Percentiles rank a stretch among this genome's conserved stretches.
Conservation (phyloP, 2,888 invertebrate genomes). For the Cerastoderma edule region DNA sequence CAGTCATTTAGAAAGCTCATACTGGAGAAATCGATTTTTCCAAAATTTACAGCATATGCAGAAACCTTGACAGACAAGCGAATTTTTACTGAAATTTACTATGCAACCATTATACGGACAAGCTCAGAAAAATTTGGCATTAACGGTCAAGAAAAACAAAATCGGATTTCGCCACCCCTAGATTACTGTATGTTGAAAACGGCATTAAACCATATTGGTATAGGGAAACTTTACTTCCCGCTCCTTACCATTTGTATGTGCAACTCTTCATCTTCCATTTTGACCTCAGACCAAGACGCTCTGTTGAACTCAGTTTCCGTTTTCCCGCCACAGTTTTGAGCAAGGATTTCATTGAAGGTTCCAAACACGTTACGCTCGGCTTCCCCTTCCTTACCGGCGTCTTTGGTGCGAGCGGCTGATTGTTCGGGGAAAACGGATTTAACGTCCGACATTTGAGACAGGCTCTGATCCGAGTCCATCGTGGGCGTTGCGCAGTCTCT, state of each 20-base stretch:
- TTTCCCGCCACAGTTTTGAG: constrained; percentile 23
- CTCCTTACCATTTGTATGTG: constrained; percentile 40
- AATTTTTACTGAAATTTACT: too few species aligned
- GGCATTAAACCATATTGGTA: too few species aligned
- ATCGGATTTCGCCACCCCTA: too few species aligned
- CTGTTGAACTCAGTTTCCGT: constrained; percentile 1
- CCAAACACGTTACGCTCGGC: constrained; percentile 54
- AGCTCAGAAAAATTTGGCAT: too few species aligned
- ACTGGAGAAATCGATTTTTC: too few species aligned
- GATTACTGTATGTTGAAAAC: too few species aligned
- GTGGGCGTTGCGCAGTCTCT: constrained; percentile 8
- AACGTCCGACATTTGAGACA: constrained; percentile 9
- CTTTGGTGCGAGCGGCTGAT: constrained; percentile 9
- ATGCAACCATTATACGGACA: too few species aligned
- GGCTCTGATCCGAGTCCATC: constrained; percentile 8
- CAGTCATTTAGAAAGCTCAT: too few species aligned
- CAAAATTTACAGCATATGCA: too few species aligned
- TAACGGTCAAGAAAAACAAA: too few species aligned
- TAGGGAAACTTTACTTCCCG: too few species aligned
- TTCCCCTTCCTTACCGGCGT: constrained; percentile 6
- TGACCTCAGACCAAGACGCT: constrained; percentile 22
- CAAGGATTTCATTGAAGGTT: constrained; percentile 56
- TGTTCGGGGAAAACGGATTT: neutral
- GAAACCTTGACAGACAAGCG: too few species aligned
- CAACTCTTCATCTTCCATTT: constrained; percentile 32